These are phyloP conservation scores for Chaenogobius annularis DNA, from an alignment of 2,113 vertebrate species.

Conservation along the genomic window DNA sequence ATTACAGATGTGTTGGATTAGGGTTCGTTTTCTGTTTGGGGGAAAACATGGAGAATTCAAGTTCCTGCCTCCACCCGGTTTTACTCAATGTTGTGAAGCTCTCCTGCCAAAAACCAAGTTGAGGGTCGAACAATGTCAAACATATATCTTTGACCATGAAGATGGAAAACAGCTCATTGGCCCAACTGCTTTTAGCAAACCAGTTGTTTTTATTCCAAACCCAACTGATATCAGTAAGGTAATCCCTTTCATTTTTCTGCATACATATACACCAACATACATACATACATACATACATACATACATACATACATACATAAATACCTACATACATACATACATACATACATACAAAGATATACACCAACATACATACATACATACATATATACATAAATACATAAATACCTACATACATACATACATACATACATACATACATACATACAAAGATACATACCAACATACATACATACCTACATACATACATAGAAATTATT, in stretches of 20 bases:
- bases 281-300: neutral
- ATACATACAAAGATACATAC: too few species aligned
- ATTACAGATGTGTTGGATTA: slow-evolving; percentile 41
- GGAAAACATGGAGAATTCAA: slow-evolving; percentile 92
- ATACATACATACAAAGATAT: too few species aligned
- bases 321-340: too few species aligned
- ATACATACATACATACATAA: neutral
- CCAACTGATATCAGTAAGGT: slow-evolving; percentile 92
- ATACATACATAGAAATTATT: too few species aligned
- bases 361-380: too few species aligned
- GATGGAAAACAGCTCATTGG: slow-evolving; percentile 81
- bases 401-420: too few species aligned
- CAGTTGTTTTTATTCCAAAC: slow-evolving; percentile 86
- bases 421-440: too few species aligned
- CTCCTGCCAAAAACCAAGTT: slow-evolving; percentile 86
- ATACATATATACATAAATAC: too few species aligned
- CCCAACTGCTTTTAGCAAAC: slow-evolving; percentile 79
- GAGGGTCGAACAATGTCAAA: slow-evolving; percentile 85
- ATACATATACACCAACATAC: too few species aligned
- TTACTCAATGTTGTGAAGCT: slow-evolving; percentile 88
- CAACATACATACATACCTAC: too few species aligned
- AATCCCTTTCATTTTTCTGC: neutral
- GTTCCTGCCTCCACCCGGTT: slow-evolving; percentile 91
- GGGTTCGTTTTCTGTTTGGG: slow-evolving; percentile 89
- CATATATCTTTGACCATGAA: slow-evolving; percentile 80